These are phyloP conservation scores for Lithophane ornitopus DNA, from an alignment of 2,888 invertebrate genomes.

Conservation along the genomic window DNA sequence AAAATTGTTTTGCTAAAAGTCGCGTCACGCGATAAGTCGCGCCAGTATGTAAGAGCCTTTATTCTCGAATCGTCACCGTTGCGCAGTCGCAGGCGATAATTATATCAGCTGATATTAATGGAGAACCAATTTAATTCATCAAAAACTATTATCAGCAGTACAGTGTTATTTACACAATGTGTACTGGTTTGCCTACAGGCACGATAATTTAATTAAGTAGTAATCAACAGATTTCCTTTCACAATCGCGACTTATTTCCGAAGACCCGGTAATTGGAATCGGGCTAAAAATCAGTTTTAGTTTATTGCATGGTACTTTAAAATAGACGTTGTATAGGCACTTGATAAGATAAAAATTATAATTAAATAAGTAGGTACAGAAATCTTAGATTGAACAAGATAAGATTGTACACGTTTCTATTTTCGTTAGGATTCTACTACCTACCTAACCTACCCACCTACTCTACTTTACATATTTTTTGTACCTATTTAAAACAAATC, in stretches of 20 bases:
- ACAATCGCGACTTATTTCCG: slow-evolving; percentile 32
- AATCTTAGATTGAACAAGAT: slow-evolving; percentile 22
- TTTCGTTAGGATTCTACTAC: slow-evolving; percentile 12
- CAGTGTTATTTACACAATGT: slow-evolving; percentile 5
- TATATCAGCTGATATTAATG: background rate
- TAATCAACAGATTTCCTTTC: slow-evolving; percentile 31
- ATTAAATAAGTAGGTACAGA: slow-evolving; percentile 4
- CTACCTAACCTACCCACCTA: slow-evolving; percentile 15
- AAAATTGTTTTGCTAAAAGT: too few species aligned
- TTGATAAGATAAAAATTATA: slow-evolving; percentile 28
- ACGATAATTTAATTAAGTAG: background rate
- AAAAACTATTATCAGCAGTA: background rate
- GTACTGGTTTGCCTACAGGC: background rate
- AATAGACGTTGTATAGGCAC: slow-evolving; percentile 15
- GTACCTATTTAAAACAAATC: background rate
- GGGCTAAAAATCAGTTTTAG: slow-evolving; percentile 27
- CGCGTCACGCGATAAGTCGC: too few species aligned
- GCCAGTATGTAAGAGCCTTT: too few species aligned
- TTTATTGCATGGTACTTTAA: slow-evolving; percentile 7
- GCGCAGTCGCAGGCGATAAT: background rate
- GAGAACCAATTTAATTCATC: background rate
- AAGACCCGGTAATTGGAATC: slow-evolving; percentile 28
- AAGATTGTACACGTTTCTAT: slow-evolving; percentile 22
- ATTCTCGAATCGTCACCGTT: background rate
- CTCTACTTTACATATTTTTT: background rate